Evolutionary conservation across 2,888 invertebrate species (phyloP), one percentile per base, ranked within the genome.

Genomic region (Fragum whitleyi): DNA sequence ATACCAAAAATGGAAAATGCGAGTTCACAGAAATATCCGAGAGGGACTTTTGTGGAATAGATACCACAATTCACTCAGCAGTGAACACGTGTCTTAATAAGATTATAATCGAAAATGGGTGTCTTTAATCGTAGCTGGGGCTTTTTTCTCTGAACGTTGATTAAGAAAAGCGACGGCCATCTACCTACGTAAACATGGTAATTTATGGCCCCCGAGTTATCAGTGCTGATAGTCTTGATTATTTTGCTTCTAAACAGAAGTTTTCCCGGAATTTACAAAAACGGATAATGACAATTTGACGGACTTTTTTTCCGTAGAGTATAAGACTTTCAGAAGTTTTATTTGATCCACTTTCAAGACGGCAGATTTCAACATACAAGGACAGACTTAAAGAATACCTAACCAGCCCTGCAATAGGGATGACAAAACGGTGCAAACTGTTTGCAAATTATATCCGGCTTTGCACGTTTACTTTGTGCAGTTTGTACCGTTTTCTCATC

Each of bases 171-270:
- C 57, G 57, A 26, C 57, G 26, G 21, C 26, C 23, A 2, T 23
- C 21, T 26, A 57, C 26, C 57, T 57, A 57, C 57, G 57, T 57
- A 57, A 57, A 57, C 26, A 57, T 26, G 14, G 26, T 57, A 57
- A 26, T 57, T 57, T 57, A 57, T 57, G 23, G 57, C 23, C 57
- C 14, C 51, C n/a, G 57, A n/a, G 11, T 57, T 57, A 57, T 57
- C 57, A 57, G 11, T 5, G 57, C 11, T 5, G 26, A 57, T 57
- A 57, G 57, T 21, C 57, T 57, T 57, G 14, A 57, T 57, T 57
- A 57, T n/a, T 57, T 57, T 57, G 21, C 21, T 57, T 23, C 57
- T 57, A 21, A 57, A 57, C 9, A 21, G 11, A 23, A 47, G n/a
- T 14, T 47, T 47, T 47, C 47, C 47, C 47, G 7, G 47, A 47